Base-by-base conservation (phyloP, 1,140 invertebrate species). In the Cyclargus thomasi region DNA sequence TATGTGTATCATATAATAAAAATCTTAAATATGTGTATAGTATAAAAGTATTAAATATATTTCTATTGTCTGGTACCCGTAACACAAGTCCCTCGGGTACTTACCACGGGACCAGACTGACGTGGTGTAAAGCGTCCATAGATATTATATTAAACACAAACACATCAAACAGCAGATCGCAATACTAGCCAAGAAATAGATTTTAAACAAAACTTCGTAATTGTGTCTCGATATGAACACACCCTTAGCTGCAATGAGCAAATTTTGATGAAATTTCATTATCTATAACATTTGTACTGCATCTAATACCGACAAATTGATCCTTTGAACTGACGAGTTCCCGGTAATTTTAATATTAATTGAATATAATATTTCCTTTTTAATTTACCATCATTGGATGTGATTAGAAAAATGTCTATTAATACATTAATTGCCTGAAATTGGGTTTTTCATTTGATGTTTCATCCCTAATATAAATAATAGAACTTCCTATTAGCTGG, bases 221-320 rank as follows among this genome's bases (percentile, higher is more conserved):
- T 29, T 6, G 23, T 29, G 23, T 29, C 23, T 29, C 23, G 6
- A 29, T 29, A 29, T 29, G 23, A 29, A 29, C 23, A 6, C 23
- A 29, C 23, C 23, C 23, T 29, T 29, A 76, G 71, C 74, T 79
- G 75, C 75, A 80, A 68, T 70, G 72, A 75, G 72, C 73, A 66
- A 70, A 62, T 62, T 62, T 81, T 80, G 72, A 77, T 75, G 72
- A 71, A 71, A 70, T 21, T 74, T 74, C 70, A 75, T 73, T 73
- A 73, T 70, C 69, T 70, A 62, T 68, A 67, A 67, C 67, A 70
- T 69, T 75, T 75, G 53, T 67, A 68, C 53, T 75, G 65, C 71
- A 63, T 67, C 63, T 68, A 69, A 72, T 68, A 55, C 67, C 47
- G 20, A 35, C 57, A 64, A 64, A 67, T 70, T 55, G n/a, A 16